Base-by-base conservation (phyloP, 2,888 invertebrate genomes). In the Drosophila nigricruria region DNA sequence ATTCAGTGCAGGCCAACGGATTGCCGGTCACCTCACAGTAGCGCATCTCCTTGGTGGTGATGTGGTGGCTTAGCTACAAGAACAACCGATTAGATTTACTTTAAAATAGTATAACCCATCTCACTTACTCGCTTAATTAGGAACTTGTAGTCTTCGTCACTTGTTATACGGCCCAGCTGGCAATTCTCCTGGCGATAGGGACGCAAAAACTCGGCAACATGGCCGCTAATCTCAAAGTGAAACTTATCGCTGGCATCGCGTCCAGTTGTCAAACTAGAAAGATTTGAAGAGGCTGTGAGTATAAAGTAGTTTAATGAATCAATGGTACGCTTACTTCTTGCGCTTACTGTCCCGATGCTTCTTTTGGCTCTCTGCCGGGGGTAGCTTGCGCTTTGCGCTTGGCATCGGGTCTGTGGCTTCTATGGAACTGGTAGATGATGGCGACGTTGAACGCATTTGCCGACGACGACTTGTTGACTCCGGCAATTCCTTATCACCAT, bases 101-200 rank as follows among this genome's bases (percentile, higher is more conserved):
- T 5, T 12, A 8, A 5, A 5, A 8, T 6, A 20, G 5, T 52
- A 14, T 23, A 2, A 1, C 1, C 14, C 3, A 8, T 3, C 1
- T 1, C 3, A 71, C 73, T 63, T 49, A 88, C 84, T 45, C 84
- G 70, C 6, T 86, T 84, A 1, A 87, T 75, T 4, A 84, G 61
- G 40, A 88, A 84, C 54, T 89, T 86, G 58, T 81, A 97, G 93
- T 99, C 98, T 49, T 98, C 97, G 0, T 97, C 97, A 90, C 95
- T 96, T 3, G 96, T 96, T 84, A 99, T 98, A 81, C 96, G 94
- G 0, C 97, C 99, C 73, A 95, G 94, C 81, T 95, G 95, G 89
- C 98, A 99, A 77, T 96, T 96, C 0, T 96, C 95, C 90, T 96
- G 97, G 60, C 97, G 94, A 93, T 97, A 99, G 0, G 97, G 97